A percentile compares a stretch with the other conserved stretches of the same genome.
These are phyloP conservation scores for Muraenolepis orangiensis DNA, from an alignment of 2,797 vertebrate species.

Conservation along the genomic window DNA sequence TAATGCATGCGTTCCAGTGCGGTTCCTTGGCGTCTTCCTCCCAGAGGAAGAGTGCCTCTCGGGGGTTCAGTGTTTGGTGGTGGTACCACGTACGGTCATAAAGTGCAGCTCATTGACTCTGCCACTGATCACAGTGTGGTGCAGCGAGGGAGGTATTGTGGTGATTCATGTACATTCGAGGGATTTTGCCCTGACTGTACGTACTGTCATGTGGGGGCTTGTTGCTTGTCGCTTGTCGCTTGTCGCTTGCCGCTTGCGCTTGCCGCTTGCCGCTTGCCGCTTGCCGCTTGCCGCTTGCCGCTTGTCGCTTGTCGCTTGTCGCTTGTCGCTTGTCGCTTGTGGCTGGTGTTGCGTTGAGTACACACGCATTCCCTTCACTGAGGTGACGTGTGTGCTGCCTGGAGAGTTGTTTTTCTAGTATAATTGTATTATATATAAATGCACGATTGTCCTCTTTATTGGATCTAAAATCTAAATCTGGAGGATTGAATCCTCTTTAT, in stretches of 20 bases:
- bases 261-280: too few relatives aligned
- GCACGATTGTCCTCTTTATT: too few relatives aligned
- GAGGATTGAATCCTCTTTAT: too few relatives aligned
- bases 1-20: not conserved
- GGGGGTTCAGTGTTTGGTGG: not conserved
- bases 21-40: not conserved
- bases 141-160: not conserved
- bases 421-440: too few relatives aligned
- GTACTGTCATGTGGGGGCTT: not conserved
- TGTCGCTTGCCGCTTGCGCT: not conserved
- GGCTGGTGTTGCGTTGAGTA: too few relatives aligned
- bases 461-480: too few relatives aligned
- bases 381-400: too few relatives aligned
- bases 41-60: not conserved
- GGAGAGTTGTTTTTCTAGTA: too few relatives aligned
- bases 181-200: not conserved
- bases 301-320: too few relatives aligned
- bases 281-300: too few relatives aligned
- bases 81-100: not conserved
- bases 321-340: too few relatives aligned
- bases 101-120: conserved; percentile 4
- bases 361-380: too few relatives aligned
- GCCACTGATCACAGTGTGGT: not conserved
- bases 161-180: not conserved
- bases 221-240: not conserved